Base-by-base conservation (phyloP, 2,888 invertebrate species). In the Helleia helle region DNA sequence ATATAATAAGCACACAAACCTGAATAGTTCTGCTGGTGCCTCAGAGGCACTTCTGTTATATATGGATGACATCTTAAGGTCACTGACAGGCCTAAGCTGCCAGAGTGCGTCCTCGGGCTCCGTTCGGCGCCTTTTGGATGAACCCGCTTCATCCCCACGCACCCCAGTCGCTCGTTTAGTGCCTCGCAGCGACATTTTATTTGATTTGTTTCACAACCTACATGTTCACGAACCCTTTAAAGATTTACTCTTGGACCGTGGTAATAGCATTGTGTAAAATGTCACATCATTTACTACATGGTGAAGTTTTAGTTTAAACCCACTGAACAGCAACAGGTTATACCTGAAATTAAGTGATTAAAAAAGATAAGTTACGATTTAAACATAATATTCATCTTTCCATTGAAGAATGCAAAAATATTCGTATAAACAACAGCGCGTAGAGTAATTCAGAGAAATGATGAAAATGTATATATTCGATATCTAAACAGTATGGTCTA, bases 21-120 rank as follows among this genome's bases (percentile, higher is more conserved):
- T 88, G 86, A 91, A 91, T 56, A 92, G 87, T 88, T 94, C 94
- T 56, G 94, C 94, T 40, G 94, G 93, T 70, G 93, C 93, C 79
- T 93, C 93, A 38, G 92, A 89, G 58, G 89, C 89, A 81, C 87
- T 91, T 71, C 88, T 89, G 77, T 96, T 95, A 83, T 95, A 95
- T 72, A 95, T 95, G 74, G 93, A 92, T 59, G 92, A 91, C 86
- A 92, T 91, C 86, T 94, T 95, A 73, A 95, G 91, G 85, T 95
- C 95, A 71, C 90, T 91, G 64, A 91, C 89, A 59, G 93, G 91
- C 60, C 94, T 89, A 61, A 93, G 91, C 71, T 93, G 93, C 95
- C 94, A 95, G 51, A 79, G 76, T 43, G 75, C 71, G 54, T 84
- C 84, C 52, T 84, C 81, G 41, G 74, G 72, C 61, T 81, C 81